These are phyloP conservation scores for Allolobophora icterica DNA, from an alignment of 2,888 invertebrate genomes.

Conservation along the genomic window DNA sequence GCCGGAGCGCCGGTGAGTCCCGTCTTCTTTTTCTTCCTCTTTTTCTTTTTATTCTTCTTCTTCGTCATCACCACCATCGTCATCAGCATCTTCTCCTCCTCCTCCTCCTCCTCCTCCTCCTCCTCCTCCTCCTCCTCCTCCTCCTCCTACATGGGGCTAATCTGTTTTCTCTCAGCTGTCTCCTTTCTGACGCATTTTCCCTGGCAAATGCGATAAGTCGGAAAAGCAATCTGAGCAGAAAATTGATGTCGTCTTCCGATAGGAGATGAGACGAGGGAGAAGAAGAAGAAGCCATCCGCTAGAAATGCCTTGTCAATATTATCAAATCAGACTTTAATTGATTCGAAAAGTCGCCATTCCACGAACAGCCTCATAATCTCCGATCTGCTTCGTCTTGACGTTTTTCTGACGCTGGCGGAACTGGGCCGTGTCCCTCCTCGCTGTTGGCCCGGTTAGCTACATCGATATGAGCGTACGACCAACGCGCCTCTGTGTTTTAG, in stretches of 20 bases:
- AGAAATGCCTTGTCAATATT: not conserved
- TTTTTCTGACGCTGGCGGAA: not conserved
- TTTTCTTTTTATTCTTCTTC: too few species aligned
- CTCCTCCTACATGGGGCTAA: not conserved
- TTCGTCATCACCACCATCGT: too few species aligned
- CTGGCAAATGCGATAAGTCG: slow-evolving; percentile 3
- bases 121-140: too few species aligned
- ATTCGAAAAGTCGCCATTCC: not conserved
- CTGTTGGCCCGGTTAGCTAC: too few species aligned
- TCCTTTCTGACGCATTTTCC: not conserved
- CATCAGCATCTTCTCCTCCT: too few species aligned
- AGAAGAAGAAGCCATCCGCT: not conserved
- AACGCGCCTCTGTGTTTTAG: too few species aligned
- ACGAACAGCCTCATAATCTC: not conserved
- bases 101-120: too few species aligned
- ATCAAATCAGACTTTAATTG: not conserved
- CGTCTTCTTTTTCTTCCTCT: too few species aligned
- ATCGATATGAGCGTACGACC: too few species aligned
- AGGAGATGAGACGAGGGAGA: not conserved
- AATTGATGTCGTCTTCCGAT: not conserved
- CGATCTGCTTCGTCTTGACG: not conserved
- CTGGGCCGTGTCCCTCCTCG: too few species aligned
- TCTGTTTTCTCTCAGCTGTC: not conserved
- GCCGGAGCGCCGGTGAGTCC: slow-evolving; percentile 62
- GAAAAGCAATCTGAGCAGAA: not conserved